Conservation (phyloP, 2,888 invertebrate species). For the Drosophila mettleri region DNA sequence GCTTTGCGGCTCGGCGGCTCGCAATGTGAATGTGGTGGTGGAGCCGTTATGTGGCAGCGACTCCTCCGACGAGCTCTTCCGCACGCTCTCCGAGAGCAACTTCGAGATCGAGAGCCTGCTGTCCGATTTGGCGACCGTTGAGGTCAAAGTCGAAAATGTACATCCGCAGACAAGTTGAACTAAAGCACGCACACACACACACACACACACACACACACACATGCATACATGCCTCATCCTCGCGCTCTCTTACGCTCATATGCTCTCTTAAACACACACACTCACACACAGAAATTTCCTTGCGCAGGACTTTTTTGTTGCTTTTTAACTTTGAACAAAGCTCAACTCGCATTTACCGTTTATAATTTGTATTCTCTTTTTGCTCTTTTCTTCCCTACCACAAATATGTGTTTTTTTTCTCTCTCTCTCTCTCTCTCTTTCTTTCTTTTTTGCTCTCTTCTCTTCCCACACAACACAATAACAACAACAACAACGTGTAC, state of each 20-base stretch:
- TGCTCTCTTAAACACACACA: background rate
- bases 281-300: slow-evolving; percentile 5
- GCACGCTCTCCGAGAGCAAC: slow-evolving; percentile 92
- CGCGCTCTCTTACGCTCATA: background rate
- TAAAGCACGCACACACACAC: slow-evolving; percentile 19
- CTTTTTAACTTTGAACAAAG: slow-evolving; percentile 15
- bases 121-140: slow-evolving; percentile 90
- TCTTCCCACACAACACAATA: slow-evolving; percentile 50
- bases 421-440: too few species aligned
- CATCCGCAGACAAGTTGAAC: slow-evolving; percentile 57
- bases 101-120: slow-evolving; percentile 94
- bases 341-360: slow-evolving; percentile 56
- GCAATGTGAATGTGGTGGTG: slow-evolving; percentile 82
- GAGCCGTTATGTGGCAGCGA: slow-evolving; percentile 87
- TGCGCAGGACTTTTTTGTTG: slow-evolving; percentile 41
- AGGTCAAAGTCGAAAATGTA: slow-evolving; percentile 88
- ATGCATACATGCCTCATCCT: background rate
- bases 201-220: slow-evolving; percentile 1
- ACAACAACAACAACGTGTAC: slow-evolving; percentile 46
- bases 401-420: slow-evolving; percentile 40
- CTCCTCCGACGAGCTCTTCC: slow-evolving; percentile 91
- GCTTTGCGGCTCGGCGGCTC: slow-evolving; percentile 64
- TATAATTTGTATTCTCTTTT: slow-evolving; percentile 46
- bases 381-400: slow-evolving; percentile 82
- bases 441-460: slow-evolving; percentile 45